These are phyloP conservation scores for Asarcornis scutulata DNA, from an alignment of 2,113 vertebrate genomes.

Conservation along the genomic window DNA sequence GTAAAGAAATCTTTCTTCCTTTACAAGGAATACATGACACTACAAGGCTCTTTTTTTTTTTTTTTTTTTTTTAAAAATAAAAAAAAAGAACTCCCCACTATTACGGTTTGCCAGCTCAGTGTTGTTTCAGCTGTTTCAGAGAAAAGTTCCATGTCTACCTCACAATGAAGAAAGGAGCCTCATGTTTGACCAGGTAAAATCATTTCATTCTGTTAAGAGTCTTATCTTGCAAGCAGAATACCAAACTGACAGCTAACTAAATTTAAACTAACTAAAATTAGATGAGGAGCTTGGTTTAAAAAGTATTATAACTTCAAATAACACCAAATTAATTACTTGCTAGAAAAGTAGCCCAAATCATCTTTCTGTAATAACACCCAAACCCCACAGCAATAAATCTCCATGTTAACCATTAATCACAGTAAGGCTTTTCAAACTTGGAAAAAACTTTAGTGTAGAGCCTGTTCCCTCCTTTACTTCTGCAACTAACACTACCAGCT, in stretches of 20 bases:
- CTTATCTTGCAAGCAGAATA: background rate
- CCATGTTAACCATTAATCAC: accelerated
- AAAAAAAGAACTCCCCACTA: background rate
- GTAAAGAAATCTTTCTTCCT: background rate
- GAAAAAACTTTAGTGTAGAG: background rate
- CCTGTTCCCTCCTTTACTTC: background rate
- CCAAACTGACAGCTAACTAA: background rate
- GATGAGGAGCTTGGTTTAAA: background rate
- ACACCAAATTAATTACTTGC: background rate
- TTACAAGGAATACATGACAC: background rate
- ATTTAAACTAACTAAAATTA: background rate
- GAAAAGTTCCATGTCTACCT: background rate
- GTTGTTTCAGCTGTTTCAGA: background rate
- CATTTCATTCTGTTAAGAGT: background rate
- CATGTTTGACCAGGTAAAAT: background rate
- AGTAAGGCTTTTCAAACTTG: background rate
- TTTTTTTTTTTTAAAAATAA: too few relatives aligned
- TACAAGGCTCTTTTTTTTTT: background rate
- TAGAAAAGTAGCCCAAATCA: background rate
- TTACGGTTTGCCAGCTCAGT: background rate
- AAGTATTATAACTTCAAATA: background rate
- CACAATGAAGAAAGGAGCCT: background rate
- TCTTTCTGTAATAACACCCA: background rate
- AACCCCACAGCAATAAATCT: background rate
- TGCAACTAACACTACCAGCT: background rate